Evolutionary conservation across 2,797 vertebrate species (phyloP).

Genomic region (Tokudaia muenninki): DNA sequence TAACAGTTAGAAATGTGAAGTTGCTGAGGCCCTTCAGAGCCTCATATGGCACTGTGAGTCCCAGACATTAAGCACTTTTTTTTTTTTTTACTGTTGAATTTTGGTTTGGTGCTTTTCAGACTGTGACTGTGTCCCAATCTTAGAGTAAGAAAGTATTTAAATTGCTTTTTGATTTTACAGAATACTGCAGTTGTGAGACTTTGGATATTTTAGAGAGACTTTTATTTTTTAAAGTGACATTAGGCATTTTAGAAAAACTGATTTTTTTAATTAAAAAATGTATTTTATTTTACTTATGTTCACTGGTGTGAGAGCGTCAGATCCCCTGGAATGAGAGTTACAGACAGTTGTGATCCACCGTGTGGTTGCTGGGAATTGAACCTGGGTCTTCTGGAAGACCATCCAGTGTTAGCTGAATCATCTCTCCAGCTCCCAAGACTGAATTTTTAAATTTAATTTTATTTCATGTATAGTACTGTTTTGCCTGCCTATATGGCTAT

Average conservation of each 20-base stretch:
- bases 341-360: neutral
- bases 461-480: neutral
- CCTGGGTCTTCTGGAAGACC: neutral
- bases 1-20: neutral
- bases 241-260: neutral
- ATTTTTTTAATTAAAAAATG: neutral
- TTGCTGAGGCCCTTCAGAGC: neutral
- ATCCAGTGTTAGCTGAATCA: neutral
- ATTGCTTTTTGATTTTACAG: neutral
- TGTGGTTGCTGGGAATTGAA: neutral
- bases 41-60: neutral
- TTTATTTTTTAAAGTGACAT: neutral
- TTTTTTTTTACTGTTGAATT: neutral
- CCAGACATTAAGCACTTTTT: neutral
- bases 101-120: neutral
- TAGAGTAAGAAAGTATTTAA: neutral
- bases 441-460: neutral
- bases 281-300: neutral
- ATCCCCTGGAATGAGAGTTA: neutral
- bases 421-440: neutral
- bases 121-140: neutral
- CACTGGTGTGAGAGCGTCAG: neutral
- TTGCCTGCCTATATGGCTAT: neutral
- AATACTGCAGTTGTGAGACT: neutral
- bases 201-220: neutral